Base-by-base conservation (phyloP, 2,797 vertebrate species). In the Dendrocincla tyrannina region DNA sequence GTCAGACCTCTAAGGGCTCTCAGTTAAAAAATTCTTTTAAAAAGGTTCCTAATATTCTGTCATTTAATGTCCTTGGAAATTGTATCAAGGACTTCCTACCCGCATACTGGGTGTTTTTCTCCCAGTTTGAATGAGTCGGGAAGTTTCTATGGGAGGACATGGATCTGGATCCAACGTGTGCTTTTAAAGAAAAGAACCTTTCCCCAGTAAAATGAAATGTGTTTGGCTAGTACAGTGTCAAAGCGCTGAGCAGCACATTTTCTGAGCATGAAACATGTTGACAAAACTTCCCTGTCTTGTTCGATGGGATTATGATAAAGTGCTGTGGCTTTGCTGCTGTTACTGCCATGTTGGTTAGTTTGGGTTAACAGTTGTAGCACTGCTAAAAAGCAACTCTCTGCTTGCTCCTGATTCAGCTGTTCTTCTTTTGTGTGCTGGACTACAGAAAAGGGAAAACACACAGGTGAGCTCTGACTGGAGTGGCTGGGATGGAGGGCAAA, bases 221-320 rank as follows among this genome's bases (percentile, higher is more conserved):
- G 6, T 64, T 88, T 60, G 46, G n/a, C 49, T 74, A 59, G 58
- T 10, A 25, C 27, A 90, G 59, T 22, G 27, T 33, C 85, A 63
- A 89, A 94, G 70, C 2, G 73, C 92, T 94, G 95, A 97, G 86
- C 74, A 91, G 42, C 27, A 87, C 63, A 44, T 93, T 97, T 96
- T 90, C 77, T 90, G 84, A 85, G 85, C 84, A 30, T 33, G 60
- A 96, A 94, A 74, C 32, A 46, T 58, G 66, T 87, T 50, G 89
- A 95, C 72, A 64, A 90, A 89, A 78, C 59, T 82, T 91, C 67
- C 85, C 68, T 69, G 72, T 91, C 73, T 64, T 1, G 12, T 93
- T 93, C 87, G 92, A 82, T 55, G 64, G 41, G 80, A 92, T 97
- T 91, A 90, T 92, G 95, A 97, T 93, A 35, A 96, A 97, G 47